These are phyloP conservation scores for Drosophila mauritiana DNA, from an alignment of 1,140 invertebrate genomes.

Conservation along the genomic window DNA sequence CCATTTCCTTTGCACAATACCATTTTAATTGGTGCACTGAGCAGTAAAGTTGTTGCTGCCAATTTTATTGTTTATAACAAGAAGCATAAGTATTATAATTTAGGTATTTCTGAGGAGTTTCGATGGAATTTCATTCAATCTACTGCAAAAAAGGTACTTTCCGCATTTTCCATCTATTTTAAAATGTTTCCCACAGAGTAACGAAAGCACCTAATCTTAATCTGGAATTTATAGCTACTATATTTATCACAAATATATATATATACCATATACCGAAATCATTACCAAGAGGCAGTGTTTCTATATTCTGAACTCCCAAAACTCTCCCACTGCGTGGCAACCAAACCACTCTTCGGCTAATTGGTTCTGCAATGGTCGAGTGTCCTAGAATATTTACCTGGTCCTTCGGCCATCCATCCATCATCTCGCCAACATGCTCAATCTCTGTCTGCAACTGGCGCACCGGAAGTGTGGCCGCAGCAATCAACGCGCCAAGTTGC, in stretches of 20 bases:
- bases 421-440: conserved; percentile 31
- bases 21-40: conserved; percentile 24
- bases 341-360: conserved; percentile 52
- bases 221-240: too few species aligned
- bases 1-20: background rate
- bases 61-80: too few species aligned
- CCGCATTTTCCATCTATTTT: too few species aligned
- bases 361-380: conserved; percentile 63
- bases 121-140: too few species aligned
- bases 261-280: too few species aligned
- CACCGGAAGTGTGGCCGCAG: conserved; percentile 72
- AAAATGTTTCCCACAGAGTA: too few species aligned
- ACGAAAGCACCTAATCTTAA: too few species aligned
- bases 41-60: background rate
- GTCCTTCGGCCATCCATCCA: conserved; percentile 10
- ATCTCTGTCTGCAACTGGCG: conserved; percentile 40
- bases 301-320: background rate
- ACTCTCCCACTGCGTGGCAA: background rate
- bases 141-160: too few species aligned
- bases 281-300: too few species aligned
- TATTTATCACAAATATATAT: too few species aligned
- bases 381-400: conserved; percentile 50
- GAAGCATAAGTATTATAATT: too few species aligned
- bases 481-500: conserved; percentile 67
- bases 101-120: too few species aligned